phyloP scores from a whole-genome alignment of 2,888 invertebrate species.

The Electrophaes corylata region DNA sequence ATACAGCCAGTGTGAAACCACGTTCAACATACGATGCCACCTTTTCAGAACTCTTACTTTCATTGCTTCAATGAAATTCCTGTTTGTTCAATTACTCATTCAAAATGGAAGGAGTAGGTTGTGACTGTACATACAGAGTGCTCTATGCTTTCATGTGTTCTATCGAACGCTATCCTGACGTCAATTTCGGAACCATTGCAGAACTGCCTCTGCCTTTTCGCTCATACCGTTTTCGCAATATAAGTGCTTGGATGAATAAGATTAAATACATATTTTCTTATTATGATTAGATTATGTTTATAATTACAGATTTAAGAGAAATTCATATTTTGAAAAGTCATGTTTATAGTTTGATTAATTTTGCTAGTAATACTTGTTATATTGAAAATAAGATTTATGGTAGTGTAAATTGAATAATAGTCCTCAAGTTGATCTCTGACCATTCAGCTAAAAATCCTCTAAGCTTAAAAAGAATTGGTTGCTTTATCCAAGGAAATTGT shows the following conservation, averaged over 20 bases:
- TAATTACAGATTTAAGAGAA: too few relatives aligned
- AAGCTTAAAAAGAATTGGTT: slow-evolving; percentile 26
- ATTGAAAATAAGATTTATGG: not conserved
- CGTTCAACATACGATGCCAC: not conserved
- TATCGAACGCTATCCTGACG: slow-evolving; percentile 12
- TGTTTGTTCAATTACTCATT: slow-evolving; percentile 20
- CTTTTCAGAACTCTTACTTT: slow-evolving; percentile 1
- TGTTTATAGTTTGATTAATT: not conserved
- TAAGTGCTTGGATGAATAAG: too few relatives aligned
- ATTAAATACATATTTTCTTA: too few relatives aligned
- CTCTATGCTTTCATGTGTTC: slow-evolving; percentile 8
- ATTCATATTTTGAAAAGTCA: too few relatives aligned
- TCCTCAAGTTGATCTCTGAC: slow-evolving; percentile 21
- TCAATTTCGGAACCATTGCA: slow-evolving; percentile 10
- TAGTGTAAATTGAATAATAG: slow-evolving; percentile 10
- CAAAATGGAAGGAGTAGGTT: slow-evolving; percentile 16
- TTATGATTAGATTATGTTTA: too few relatives aligned
- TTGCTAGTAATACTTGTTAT: not conserved
- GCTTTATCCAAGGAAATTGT: slow-evolving; percentile 30
- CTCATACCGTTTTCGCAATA: too few relatives aligned
- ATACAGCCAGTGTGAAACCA: not conserved
- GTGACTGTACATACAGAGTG: slow-evolving; percentile 20
- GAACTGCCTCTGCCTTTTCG: slow-evolving; percentile 6
- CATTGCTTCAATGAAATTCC: slow-evolving; percentile 9
- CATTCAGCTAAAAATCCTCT: slow-evolving; percentile 23